Base-by-base conservation (phyloP, 2,797 vertebrate genomes). In the Labroides dimidiatus region DNA sequence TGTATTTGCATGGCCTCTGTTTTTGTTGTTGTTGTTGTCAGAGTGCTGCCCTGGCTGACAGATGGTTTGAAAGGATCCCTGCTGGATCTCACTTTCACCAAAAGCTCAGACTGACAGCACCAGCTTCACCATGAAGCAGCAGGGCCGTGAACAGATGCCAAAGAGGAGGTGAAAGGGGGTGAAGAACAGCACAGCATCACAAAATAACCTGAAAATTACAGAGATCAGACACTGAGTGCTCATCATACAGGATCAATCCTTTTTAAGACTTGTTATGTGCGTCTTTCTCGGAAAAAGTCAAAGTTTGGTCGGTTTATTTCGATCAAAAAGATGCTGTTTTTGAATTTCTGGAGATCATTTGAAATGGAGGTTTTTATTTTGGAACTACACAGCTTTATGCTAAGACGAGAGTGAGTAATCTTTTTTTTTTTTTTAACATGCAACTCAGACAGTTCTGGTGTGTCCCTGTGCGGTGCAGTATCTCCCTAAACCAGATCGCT, bases 51-150 rank as follows among this genome's bases (percentile, higher is more conserved):
- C 11, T 30, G 1, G 5, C 16, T 49, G 62, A 66, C 73, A 83
- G 80, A 81, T 65, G 71, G 78, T 77, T 66, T 42, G 39, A 83
- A 53, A 64, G 67, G 45, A 75, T 17, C 61, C 75, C 72, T 63
- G 68, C 77, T 72, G 75, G 62, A 65, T 41, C 47, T 53, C 59
- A 61, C 49, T 63, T 69, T 70, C 33, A 65, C 23, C 11, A 15
- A 41, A 75, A 48, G 1, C 64, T 53, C 63, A 44, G 57, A 63
- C 4, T 33, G 68, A 85, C 63, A 67, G 77, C 61, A 49, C 13
- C 52, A 52, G 15, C 42, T 80, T 77, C 56, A 60, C 39, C 15
- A 15, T n/a, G 53, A 45, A 52, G 58, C 72, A 60, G 70, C 48
- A 41, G 41, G 50, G 47, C 50, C 15, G 49, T 17, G 17, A 49